Base-by-base conservation (phyloP, 1,140 invertebrate genomes). In the Neodiprion lecontei region DNA sequence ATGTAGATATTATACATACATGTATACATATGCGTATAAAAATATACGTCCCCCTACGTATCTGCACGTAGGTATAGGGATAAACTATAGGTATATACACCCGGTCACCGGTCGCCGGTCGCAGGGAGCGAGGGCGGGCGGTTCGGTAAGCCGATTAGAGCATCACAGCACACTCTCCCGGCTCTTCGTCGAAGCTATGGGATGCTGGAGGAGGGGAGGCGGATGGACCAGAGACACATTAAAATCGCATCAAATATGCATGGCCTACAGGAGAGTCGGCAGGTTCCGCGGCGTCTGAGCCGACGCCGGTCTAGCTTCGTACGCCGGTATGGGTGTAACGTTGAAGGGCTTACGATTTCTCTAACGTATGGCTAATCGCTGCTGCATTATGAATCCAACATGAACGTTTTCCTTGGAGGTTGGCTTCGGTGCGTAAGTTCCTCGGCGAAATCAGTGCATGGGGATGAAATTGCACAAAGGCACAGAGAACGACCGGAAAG, bases 161-260 rank as follows among this genome's bases (percentile, higher is more conserved):
- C 81, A 83, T 86, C 82, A 86, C 81, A 76, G 83, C 80, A 82
- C 81, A 84, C 79, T 80, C 74, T 76, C 68, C 70, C 67, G 23
- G 23, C n/a, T 61, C 5, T 40, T 40, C 28, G 28, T 14, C 53
- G 53, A 50, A 53, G 23, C 28, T 50, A 9, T 17, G 48, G 49
- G 11, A 72, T 75, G 80, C 79, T 79, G 78, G 71, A 78, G 81
- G 78, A 72, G 78, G 69, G 70, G 72, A 69, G 70, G 74, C 76
- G 81, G 76, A 82, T 81, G 80, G 72, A 77, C 75, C 78, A 82
- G 84, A 86, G 86, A 87, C 86, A 87, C 87, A 88, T 88, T 88
- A 88, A 88, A 88, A 88, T 88, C 87, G 82, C 83, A 83, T 88
- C 74, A 87, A 88, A 87, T 87, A 88, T 87, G 84, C 77, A 88